Evolutionary conservation across 2,888 invertebrate genomes (phyloP).

Genomic region (Sarcophaga carnaria): DNA sequence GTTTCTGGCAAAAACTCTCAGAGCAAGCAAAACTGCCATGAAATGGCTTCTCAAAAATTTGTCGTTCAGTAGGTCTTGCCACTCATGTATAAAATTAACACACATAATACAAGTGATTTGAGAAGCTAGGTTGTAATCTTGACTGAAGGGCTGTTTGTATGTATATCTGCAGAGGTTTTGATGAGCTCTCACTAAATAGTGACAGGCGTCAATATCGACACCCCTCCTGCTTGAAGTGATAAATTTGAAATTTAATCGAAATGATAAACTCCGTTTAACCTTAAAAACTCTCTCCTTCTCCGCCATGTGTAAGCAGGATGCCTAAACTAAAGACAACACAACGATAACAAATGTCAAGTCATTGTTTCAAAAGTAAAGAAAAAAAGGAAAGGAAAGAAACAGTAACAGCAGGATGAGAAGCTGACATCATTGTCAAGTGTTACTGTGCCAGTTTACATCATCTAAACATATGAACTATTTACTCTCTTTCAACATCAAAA

Average conservation of each 20-base stretch:
- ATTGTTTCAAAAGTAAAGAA: constrained; percentile 11
- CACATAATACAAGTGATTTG: no score
- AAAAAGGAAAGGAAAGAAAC: not conserved
- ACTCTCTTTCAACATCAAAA: not conserved
- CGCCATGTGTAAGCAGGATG: not conserved
- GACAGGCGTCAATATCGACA: not conserved
- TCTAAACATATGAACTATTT: constrained; percentile 15
- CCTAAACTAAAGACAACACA: not conserved
- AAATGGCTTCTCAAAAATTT: no score
- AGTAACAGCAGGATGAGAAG: constrained; percentile 10
- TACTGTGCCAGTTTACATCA: not conserved
- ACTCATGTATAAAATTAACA: no score
- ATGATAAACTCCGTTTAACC: not conserved
- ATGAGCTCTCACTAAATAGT: no score
- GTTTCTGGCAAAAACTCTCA: no score
- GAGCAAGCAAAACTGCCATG: no score
- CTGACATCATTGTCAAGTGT: constrained; percentile 1
- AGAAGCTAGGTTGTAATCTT: no score
- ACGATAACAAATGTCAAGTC: constrained; percentile 29
- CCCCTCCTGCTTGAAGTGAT: not conserved
- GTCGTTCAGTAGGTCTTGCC: no score
- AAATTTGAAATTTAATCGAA: constrained; percentile 13
- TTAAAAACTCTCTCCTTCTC: not conserved
- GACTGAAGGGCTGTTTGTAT: no score
- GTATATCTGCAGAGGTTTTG: no score